Conservation (phyloP, 2,113 vertebrate genomes). For the Lethenteron reissneri region DNA sequence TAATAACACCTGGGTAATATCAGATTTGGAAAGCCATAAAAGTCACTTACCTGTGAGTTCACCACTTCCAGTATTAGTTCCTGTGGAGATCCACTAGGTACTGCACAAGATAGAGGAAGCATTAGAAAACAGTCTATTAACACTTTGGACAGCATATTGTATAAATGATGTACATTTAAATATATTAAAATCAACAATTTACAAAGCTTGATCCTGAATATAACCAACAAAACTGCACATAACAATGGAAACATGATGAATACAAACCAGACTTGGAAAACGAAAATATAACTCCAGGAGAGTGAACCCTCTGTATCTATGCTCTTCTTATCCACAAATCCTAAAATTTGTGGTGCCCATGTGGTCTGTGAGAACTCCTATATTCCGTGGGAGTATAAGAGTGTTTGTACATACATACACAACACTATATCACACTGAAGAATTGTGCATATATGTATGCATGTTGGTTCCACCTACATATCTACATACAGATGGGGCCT, state of each 20-base stretch:
- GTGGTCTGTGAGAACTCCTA: no score
- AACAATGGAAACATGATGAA: not conserved
- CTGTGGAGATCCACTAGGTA: conserved; percentile 68
- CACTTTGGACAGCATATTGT: not conserved
- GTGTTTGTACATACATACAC: no score
- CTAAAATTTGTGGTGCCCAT: no score
- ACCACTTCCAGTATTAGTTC: conserved; percentile 76
- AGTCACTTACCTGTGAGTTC: conserved; percentile 68
- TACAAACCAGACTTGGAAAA: not conserved
- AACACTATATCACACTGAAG: no score
- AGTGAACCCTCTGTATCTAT: no score
- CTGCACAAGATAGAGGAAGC: conserved; percentile 23
- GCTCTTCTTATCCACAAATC: no score
- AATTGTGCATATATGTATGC: no score
- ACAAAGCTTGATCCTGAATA: not conserved
- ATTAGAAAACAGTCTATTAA: not conserved
- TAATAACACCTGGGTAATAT: not conserved
- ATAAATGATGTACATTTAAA: not conserved
- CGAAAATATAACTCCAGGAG: not conserved
- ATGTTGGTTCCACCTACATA: no score
- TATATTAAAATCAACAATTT: not conserved
- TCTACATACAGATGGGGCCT: no score
- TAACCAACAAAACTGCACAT: not conserved
- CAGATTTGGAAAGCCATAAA: no score
- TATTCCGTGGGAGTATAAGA: no score